phyloP scores from a whole-genome alignment of 1,140 invertebrate species.

The Aphaenogaster ashmeadi region DNA sequence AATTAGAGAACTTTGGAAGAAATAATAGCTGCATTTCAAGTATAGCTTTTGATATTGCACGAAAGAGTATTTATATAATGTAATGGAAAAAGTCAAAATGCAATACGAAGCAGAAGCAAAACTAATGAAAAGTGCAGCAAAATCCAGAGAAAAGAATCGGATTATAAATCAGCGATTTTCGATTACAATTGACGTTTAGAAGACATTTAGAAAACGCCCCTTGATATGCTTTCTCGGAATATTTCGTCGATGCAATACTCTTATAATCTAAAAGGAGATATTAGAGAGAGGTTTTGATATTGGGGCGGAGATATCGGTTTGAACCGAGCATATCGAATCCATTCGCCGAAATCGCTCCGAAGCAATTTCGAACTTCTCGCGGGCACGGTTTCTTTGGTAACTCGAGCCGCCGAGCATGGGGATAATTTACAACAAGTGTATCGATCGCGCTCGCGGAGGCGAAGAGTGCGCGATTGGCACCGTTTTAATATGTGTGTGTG shows the following conservation, averaged over 20 bases:
- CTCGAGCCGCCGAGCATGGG: constrained; percentile 29
- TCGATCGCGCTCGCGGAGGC: constrained; percentile 26
- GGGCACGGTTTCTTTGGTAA: constrained; percentile 56
- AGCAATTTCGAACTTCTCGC: constrained; percentile 59
- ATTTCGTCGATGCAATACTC: not conserved
- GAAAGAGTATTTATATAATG: not conserved
- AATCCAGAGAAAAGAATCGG: not conserved
- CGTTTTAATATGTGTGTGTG: not conserved
- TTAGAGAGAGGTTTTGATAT: constrained; percentile 56
- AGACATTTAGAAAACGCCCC: not conserved
- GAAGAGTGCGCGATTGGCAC: constrained; percentile 36
- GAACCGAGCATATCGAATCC: constrained; percentile 56
- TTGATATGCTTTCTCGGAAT: constrained; percentile 1
- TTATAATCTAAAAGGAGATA: constrained; percentile 47
- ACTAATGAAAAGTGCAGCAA: not conserved
- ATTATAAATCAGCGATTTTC: constrained; percentile 27
- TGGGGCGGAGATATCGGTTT: constrained; percentile 41
- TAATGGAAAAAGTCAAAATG: not conserved
- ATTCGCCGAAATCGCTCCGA: constrained; percentile 53
- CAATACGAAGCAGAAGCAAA: not conserved
- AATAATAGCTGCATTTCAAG: not conserved
- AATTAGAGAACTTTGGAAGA: not conserved
- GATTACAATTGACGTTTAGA: not conserved
- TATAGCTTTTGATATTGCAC: constrained; percentile 14
- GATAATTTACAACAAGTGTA: constrained; percentile 58